These are phyloP conservation scores for Metellina segmentata DNA, from an alignment of 2,888 invertebrate genomes.

Conservation along the genomic window DNA sequence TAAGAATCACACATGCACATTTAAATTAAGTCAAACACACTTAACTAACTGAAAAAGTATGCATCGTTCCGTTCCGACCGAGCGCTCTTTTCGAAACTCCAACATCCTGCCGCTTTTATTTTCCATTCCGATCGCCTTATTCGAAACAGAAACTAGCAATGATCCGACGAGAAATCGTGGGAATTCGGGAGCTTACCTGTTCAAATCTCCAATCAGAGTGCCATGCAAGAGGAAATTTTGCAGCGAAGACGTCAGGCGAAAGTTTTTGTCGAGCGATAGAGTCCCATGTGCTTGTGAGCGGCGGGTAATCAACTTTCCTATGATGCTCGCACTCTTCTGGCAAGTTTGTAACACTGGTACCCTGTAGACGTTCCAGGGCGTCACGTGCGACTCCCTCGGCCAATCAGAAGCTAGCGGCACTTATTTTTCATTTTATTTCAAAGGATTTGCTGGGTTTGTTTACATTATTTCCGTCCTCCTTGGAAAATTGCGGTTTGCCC, in stretches of 20 bases:
- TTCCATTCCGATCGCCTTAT: too few relatives aligned
- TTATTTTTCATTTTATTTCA: constrained; percentile 59
- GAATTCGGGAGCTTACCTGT: constrained; percentile 9
- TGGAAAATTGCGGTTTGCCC: constrained; percentile 41
- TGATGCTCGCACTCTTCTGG: constrained; percentile 61
- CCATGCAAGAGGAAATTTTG: constrained; percentile 46
- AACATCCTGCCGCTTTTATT: too few relatives aligned
- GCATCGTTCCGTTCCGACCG: too few relatives aligned
- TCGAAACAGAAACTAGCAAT: too few relatives aligned
- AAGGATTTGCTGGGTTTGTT: constrained; percentile 63
- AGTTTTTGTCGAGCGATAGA: constrained; percentile 21
- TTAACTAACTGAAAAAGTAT: too few relatives aligned
- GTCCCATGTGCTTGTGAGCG: constrained; percentile 50
- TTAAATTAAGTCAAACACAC: too few relatives aligned
- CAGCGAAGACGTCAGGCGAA: constrained; percentile 3
- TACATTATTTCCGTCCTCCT: constrained; percentile 51
- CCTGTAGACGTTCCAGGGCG: constrained; percentile 70
- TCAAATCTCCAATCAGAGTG: constrained; percentile 37
- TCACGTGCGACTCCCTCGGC: constrained; percentile 53
- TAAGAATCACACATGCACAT: too few relatives aligned
- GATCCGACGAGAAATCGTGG: neutral
- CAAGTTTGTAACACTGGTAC: constrained; percentile 75
- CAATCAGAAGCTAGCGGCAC: constrained; percentile 69
- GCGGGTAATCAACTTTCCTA: constrained; percentile 57
- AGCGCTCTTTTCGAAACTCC: too few relatives aligned